phyloP scores from a whole-genome alignment of 2,888 invertebrate species.

The Drosophila cognata region DNA sequence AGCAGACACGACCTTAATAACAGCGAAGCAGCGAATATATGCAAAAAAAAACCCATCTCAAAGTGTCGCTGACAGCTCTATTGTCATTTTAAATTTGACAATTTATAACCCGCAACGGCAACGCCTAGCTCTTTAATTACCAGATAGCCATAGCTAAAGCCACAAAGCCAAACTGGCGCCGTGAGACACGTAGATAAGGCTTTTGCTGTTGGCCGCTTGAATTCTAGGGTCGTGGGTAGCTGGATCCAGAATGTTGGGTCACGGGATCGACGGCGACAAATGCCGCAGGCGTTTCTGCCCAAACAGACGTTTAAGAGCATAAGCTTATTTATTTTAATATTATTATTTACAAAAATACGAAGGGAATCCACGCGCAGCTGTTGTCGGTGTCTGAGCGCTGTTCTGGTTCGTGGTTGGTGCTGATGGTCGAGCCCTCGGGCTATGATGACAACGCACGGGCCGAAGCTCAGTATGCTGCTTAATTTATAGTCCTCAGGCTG shows the following conservation, averaged over 20 bases:
- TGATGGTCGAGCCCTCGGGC: slow-evolving; percentile 41
- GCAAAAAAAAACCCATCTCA: slow-evolving; percentile 61
- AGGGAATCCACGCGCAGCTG: slow-evolving; percentile 43
- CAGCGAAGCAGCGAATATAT: slow-evolving; percentile 11
- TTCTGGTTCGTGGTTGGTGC: slow-evolving; percentile 8
- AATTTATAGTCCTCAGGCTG: slow-evolving; percentile 70
- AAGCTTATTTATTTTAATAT: slow-evolving; percentile 78
- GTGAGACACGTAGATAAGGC: slow-evolving; percentile 66
- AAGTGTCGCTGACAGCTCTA: slow-evolving; percentile 73
- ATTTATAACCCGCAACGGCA: slow-evolving; percentile 70
- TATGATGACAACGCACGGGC: slow-evolving; percentile 56
- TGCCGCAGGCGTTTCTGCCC: slow-evolving; percentile 57
- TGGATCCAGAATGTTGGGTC: slow-evolving; percentile 3
- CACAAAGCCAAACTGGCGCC: slow-evolving; percentile 41
- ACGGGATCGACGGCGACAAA: slow-evolving; percentile 50
- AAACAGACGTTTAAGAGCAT: slow-evolving; percentile 69
- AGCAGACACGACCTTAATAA: slow-evolving; percentile 20
- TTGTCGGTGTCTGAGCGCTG: slow-evolving; percentile 10
- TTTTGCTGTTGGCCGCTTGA: slow-evolving; percentile 12
- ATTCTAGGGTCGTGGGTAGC: slow-evolving; percentile 3
- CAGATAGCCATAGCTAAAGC: slow-evolving; percentile 40
- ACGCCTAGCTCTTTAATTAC: slow-evolving; percentile 70
- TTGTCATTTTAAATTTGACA: slow-evolving; percentile 74
- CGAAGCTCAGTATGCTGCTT: slow-evolving; percentile 50
- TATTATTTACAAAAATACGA: slow-evolving; percentile 72